Base-by-base conservation (phyloP, 2,888 invertebrate species). In the Scaptomyza flava region DNA sequence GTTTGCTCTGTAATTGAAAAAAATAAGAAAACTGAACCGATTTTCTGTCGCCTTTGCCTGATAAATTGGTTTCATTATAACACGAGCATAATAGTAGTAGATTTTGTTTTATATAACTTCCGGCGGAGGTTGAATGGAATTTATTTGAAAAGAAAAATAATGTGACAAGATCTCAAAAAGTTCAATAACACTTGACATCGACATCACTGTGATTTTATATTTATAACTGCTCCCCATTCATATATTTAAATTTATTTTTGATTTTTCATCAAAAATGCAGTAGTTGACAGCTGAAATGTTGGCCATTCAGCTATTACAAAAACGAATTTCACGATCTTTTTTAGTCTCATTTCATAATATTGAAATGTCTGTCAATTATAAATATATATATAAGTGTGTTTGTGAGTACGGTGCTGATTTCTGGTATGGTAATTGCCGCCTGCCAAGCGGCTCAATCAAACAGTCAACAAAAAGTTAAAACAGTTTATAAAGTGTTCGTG, bases 321-420 rank as follows among this genome's bases (percentile, higher is more conserved):
- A 70, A 79, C 54, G 52, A 62, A 72, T 67, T 77, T 70, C 23
- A 80, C 53, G 68, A 72, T 70, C 65, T 71, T 63, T 76, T 68
- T 61, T 36, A 48, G 64, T 68, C 72, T 71, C 63, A 72, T 82
- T 87, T 82, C 87, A 79, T 30, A 85, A 85, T 63, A 87, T 85
- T 72, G 79, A 82, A 85, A 82, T 82, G 80, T 79, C 77, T 87
- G 79, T 82, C 87, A 87, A 85, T 85, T 84, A 81, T 53, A 62
- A 27, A 42, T 34, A 48, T 6, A 33, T 43, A 20, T 33, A 43
- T 5, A 33, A 36, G 14, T 20, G 17, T 38, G 3, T 41, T 17
- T 58, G 17, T 17, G 17, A 17, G 17, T 17, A 17, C 17, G 17
- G 17, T 17, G 17, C 17, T 17, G 73, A 76, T 84, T 69, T 78